Evolutionary conservation across 2,113 vertebrate genomes (phyloP).

Genomic region (Sylvia atricapilla): DNA sequence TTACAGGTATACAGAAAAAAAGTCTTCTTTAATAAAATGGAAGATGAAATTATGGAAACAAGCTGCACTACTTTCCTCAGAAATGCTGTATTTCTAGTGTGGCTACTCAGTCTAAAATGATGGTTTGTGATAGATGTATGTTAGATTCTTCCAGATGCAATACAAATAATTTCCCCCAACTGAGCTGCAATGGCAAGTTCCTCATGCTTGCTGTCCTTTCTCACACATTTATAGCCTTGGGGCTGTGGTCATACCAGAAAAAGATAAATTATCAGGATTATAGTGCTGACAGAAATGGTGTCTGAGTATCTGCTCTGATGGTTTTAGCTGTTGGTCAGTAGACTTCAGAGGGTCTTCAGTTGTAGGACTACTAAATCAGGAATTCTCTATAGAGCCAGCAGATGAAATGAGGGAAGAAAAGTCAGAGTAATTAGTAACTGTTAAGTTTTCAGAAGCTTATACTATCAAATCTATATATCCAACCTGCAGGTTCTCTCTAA

Average conservation of each 20-base stretch:
- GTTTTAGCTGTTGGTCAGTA: not conserved
- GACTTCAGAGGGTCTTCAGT: not conserved
- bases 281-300: not conserved
- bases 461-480: not conserved
- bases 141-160: not conserved
- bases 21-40: not conserved
- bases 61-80: not conserved
- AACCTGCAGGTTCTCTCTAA: not conserved
- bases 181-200: not conserved
- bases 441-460: not conserved
- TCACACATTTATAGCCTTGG: not conserved
- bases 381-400: not conserved
- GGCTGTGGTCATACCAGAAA: not conserved
- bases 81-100: not conserved
- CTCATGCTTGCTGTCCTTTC: not conserved
- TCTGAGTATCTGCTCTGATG: not conserved
- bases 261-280: not conserved
- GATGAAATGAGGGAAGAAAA: not conserved
- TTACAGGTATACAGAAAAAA: not conserved
- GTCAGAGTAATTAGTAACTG: not conserved
- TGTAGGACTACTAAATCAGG: not conserved
- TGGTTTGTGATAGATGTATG: not conserved
- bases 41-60: not conserved
- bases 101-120: not conserved
- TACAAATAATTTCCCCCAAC: not conserved